Percentiles rank a stretch among this genome's conserved stretches.
phyloP scores from a whole-genome alignment of 2,113 vertebrate species.

The Erpornis zantholeuca region DNA sequence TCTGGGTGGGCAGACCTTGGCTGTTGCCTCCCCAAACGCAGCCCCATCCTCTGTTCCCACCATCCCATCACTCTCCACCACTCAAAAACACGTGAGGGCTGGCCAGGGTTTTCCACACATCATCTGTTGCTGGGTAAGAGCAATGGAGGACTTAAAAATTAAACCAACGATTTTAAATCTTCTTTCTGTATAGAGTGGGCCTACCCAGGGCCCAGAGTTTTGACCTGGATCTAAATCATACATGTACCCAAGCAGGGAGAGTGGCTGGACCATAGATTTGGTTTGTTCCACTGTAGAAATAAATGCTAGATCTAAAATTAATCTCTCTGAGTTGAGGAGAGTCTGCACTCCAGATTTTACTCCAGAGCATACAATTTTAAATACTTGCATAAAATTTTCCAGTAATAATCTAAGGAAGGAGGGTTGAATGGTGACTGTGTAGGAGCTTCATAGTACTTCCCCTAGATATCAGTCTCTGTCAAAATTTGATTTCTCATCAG shows the following conservation, averaged over 20 bases:
- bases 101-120: rapidly evolving
- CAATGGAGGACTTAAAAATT: not conserved
- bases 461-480: not conserved
- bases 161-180: not conserved
- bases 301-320: not conserved
- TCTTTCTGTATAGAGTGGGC: not conserved
- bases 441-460: not conserved
- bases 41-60: not conserved
- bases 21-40: rapidly evolving
- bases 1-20: not conserved
- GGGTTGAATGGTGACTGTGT: not conserved
- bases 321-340: not conserved
- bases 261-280: not conserved
- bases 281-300: not conserved
- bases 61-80: not conserved
- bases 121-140: not conserved
- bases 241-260: not conserved
- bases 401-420: not conserved
- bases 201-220: not conserved
- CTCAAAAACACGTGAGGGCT: not conserved
- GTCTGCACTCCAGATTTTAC: not conserved
- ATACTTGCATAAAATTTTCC: not conserved
- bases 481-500: not conserved
- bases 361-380: not conserved
- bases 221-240: not conserved